Conservation (phyloP, 2,113 vertebrate genomes). For the Rhineura floridana region DNA sequence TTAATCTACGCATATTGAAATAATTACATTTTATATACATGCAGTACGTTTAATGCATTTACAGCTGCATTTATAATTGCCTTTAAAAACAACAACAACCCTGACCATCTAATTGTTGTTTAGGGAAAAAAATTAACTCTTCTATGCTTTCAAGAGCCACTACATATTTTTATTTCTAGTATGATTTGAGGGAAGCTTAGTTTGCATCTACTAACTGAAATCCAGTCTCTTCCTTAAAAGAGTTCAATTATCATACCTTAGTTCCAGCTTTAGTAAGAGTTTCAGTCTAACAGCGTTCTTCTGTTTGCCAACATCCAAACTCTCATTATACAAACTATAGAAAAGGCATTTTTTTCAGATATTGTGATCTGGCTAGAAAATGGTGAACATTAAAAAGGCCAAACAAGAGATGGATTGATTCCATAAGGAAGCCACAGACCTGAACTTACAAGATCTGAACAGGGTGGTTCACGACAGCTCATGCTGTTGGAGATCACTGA, state of each 20-base stretch:
- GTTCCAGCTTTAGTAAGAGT: neutral
- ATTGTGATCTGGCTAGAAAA: neutral
- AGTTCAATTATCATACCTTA: neutral
- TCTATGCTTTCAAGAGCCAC: neutral
- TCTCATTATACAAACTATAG: no score
- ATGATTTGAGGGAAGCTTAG: neutral
- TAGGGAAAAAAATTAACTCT: neutral
- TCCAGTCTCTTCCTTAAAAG: neutral
- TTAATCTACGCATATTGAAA: slow-evolving; percentile 77
- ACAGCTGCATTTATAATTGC: neutral
- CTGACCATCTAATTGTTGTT: neutral
- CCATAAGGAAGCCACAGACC: no score
- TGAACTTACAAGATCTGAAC: no score
- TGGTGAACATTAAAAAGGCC: neutral
- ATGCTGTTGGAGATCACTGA: no score
- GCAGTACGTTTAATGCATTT: neutral
- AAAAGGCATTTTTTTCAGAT: neutral
- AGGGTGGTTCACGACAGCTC: no score
- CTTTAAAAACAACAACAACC: neutral
- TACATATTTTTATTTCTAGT: neutral
- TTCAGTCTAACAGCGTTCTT: no score
- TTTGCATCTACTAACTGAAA: neutral
- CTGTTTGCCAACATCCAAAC: neutral
- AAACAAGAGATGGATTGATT: no score
- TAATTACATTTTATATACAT: neutral